phyloP scores from a whole-genome alignment of 2,888 invertebrate species.

The Leucozona laternaria region DNA sequence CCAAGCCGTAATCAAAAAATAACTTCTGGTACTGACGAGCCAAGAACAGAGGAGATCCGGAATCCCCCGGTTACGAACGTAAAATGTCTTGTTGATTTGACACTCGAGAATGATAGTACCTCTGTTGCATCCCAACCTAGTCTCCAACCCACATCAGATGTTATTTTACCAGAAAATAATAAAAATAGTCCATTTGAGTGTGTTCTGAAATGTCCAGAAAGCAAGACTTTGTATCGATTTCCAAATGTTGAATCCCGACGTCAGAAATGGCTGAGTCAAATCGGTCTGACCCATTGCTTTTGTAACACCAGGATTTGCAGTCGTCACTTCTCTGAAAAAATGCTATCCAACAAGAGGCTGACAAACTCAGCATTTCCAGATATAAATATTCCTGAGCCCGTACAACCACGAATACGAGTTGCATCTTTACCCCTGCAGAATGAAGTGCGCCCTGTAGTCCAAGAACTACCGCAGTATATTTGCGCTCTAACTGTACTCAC shows the following conservation, averaged over 20 bases:
- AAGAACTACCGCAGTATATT: constrained; percentile 41
- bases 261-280: constrained; percentile 34
- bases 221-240: constrained; percentile 32
- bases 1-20: background rate
- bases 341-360: constrained; percentile 34
- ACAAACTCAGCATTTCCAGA: constrained; percentile 45
- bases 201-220: constrained; percentile 45
- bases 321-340: constrained; percentile 55
- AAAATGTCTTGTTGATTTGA: background rate
- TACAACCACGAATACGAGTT: background rate
- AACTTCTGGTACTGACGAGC: background rate
- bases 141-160: background rate
- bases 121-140: background rate
- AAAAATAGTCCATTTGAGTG: constrained; percentile 17
- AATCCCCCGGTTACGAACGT: background rate
- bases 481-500: constrained; percentile 50
- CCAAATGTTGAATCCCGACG: constrained; percentile 32
- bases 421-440: constrained; percentile 10
- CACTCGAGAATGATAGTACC: background rate
- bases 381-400: constrained; percentile 35
- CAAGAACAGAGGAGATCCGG: background rate
- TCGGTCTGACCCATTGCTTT: constrained; percentile 53
- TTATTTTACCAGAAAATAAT: background rate
- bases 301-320: constrained; percentile 49
- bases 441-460: background rate